phyloP scores from a whole-genome alignment of 2,888 invertebrate species.

The Gandaritis pyraliata region DNA sequence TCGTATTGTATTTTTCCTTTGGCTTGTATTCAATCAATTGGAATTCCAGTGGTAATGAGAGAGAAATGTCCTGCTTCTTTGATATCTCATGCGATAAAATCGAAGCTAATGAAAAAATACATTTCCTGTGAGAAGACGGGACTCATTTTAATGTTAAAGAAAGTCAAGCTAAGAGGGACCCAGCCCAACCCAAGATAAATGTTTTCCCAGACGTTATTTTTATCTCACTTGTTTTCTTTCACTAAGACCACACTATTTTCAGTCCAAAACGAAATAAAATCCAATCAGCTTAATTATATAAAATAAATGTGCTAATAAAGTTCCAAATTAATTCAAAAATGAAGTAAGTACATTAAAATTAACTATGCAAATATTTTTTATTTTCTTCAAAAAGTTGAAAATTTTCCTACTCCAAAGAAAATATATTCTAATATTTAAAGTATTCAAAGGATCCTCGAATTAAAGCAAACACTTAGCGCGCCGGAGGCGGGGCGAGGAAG shows the following conservation, averaged over 20 bases:
- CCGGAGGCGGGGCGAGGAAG: constrained; percentile 34
- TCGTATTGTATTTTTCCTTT: constrained; percentile 53
- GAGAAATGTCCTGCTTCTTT: constrained; percentile 46
- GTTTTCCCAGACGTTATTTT: neutral
- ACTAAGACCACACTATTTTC: neutral
- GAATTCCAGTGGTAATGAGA: constrained; percentile 56
- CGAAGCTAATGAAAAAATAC: constrained; percentile 49
- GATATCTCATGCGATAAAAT: constrained; percentile 46
- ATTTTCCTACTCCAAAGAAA: constrained; percentile 18
- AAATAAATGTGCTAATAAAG: neutral
- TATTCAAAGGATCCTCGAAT: constrained; percentile 38
- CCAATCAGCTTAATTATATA: neutral
- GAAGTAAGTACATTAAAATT: constrained; percentile 1
- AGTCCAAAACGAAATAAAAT: neutral
- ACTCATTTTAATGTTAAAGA: constrained; percentile 6
- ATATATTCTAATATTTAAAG: constrained; percentile 37
- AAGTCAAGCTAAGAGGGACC: neutral
- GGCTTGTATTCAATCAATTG: constrained; percentile 58
- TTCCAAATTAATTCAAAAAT: neutral
- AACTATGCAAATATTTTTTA: constrained; percentile 1
- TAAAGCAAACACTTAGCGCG: constrained; percentile 45
- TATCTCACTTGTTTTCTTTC: neutral
- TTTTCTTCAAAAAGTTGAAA: constrained; percentile 10
- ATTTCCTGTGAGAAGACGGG: constrained; percentile 42
- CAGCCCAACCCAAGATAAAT: neutral